Base-by-base conservation (phyloP, 1,140 invertebrate species). In the Drosophila bipectinata region DNA sequence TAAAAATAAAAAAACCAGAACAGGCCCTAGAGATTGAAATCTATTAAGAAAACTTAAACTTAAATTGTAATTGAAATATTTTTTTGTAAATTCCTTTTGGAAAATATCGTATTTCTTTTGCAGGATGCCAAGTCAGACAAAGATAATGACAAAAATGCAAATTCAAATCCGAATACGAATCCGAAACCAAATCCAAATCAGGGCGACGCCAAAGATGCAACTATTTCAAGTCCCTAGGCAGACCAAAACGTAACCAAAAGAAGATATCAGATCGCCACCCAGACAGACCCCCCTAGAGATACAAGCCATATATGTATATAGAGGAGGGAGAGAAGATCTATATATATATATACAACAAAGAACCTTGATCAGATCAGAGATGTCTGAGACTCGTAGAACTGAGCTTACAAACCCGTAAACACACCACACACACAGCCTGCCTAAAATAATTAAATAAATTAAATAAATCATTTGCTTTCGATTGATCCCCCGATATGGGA, bases 111-210 rank as follows among this genome's bases (percentile, higher is more conserved):
- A 76, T 72, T 84, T 90, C 72, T 80, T 77, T 91, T 91, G 67
- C 90, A 91, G 90, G 90, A 91, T 88, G 82, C 79, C 75, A 90
- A 88, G 47, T 57, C 64, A 84, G 88, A 87, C 72, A 90, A 90
- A 89, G 63, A 87, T 69, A 90, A 85, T 84, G 63, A 72, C 32
- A 84, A 77, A 90, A 80, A 85, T 72, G 74, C 78, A 77, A 90
- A 77, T 78, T 75, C 78, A 79, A 90, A 74, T 79, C 66, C 75
- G 72, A 83, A 41, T n/a, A 4, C n/a, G 39, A 44, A 7, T 15
- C n/a, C 39, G n/a, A 41, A 41, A 4, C n/a, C 39, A n/a, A 41
- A 14, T 4, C 41, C 34, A 12, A 37, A 37, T 37, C 34, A 37
- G 34, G 34, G 71, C 69, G 77, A 66, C 63, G 68, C 67, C 57